Evolutionary conservation across 2,888 invertebrate genomes (phyloP).

Genomic region (Rhingia campestris): DNA sequence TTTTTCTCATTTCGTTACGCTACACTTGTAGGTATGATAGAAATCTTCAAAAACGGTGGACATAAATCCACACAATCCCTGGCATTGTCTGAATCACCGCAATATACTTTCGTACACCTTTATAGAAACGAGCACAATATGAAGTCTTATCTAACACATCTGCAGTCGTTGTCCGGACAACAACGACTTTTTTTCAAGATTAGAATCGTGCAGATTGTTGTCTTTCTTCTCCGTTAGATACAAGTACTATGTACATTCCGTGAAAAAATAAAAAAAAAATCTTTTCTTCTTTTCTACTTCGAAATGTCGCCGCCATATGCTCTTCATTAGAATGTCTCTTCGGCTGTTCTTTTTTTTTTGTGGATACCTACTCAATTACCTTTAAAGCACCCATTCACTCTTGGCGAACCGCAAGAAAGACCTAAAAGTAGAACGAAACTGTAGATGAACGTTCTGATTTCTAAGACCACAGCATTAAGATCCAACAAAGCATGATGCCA

Average conservation of each 20-base stretch:
- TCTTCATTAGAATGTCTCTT: constrained; percentile 43
- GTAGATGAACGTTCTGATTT: constrained; percentile 63
- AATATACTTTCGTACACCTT: neutral
- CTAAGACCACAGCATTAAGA: constrained; percentile 33
- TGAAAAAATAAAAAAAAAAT: neutral
- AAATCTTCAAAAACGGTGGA: constrained; percentile 47
- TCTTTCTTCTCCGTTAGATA: constrained; percentile 52
- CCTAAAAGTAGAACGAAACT: constrained; percentile 72
- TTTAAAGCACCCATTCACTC: constrained; percentile 57
- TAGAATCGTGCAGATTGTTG: constrained; percentile 67
- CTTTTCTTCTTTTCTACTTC: constrained; percentile 11
- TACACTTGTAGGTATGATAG: constrained; percentile 16
- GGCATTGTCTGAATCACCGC: constrained; percentile 32
- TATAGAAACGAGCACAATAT: constrained; percentile 11
- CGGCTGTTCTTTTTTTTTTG: constrained; percentile 28
- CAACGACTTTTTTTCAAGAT: constrained; percentile 28
- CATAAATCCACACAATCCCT: constrained; percentile 42
- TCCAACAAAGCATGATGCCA: constrained; percentile 50
- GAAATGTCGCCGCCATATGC: constrained; percentile 28
- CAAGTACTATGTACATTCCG: constrained; percentile 25
- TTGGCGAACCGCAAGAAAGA: constrained; percentile 60
- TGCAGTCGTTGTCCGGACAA: constrained; percentile 2
- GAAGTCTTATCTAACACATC: constrained; percentile 47
- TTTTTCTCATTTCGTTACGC: constrained; percentile 20
- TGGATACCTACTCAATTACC: constrained; percentile 47